Percentiles rank a stretch among this genome's conserved stretches.
phyloP scores from a whole-genome alignment of 2,888 invertebrate species.

The Campoplex nolae region DNA sequence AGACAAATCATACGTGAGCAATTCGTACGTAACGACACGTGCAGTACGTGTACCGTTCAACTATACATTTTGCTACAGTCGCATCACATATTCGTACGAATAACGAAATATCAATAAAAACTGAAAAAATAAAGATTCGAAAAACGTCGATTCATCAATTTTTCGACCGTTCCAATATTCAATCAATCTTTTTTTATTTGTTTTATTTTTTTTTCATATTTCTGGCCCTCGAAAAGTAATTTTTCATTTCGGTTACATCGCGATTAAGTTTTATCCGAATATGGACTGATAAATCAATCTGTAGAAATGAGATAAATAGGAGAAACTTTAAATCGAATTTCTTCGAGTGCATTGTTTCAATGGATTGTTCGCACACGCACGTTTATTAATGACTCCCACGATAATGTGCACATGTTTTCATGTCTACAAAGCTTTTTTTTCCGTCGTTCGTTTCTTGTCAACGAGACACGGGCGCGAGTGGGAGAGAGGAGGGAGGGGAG shows the following conservation, averaged over 20 bases:
- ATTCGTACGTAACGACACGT: slow-evolving; percentile 6
- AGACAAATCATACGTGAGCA: slow-evolving; percentile 11
- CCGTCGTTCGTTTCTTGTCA: background rate
- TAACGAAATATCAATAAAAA: background rate
- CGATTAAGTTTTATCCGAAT: background rate
- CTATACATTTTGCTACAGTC: background rate
- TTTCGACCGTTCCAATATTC: too few species aligned
- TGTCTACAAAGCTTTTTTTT: background rate
- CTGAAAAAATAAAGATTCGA: background rate
- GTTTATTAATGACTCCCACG: background rate
- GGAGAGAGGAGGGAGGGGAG: background rate
- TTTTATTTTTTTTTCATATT: too few species aligned
- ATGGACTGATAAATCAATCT: background rate
- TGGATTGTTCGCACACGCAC: background rate
- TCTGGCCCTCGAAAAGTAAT: too few species aligned
- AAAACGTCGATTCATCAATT: background rate
- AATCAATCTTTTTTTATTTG: too few species aligned
- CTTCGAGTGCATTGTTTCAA: background rate
- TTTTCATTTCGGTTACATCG: too few species aligned
- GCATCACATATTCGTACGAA: too few species aligned
- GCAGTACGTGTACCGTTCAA: background rate
- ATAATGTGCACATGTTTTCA: background rate
- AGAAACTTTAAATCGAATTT: background rate
- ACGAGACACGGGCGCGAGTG: background rate
- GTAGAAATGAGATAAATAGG: background rate